Evolutionary conservation across 1,140 invertebrate species (phyloP).

Genomic region (Pogonus chalceus): DNA sequence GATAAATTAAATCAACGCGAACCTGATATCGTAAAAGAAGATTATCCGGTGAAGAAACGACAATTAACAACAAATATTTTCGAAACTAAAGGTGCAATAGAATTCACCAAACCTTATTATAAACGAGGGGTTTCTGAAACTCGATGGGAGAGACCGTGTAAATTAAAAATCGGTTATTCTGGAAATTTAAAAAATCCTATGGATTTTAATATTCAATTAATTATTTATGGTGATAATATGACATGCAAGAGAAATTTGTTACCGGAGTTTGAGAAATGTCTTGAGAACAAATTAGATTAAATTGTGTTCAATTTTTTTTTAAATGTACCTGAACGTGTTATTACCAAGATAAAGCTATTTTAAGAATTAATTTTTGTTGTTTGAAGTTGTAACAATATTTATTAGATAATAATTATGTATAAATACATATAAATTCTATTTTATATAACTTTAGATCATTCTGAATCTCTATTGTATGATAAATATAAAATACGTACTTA

Average conservation of each 20-base stretch:
- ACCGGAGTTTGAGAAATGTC: constrained; percentile 33
- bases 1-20: not conserved
- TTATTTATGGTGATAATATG: constrained; percentile 45
- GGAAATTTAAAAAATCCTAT: constrained; percentile 37
- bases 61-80: not conserved
- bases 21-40: not conserved
- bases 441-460: not conserved
- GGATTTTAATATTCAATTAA: constrained; percentile 45
- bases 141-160: constrained; percentile 46
- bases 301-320: not conserved
- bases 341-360: not conserved
- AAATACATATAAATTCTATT: not conserved
- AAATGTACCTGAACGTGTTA: not conserved
- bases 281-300: not conserved
- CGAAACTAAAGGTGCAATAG: not conserved
- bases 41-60: not conserved
- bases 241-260: constrained; percentile 46
- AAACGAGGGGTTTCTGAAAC: constrained; percentile 25
- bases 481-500: not conserved
- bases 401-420: not conserved
- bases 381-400: not conserved
- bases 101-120: not conserved
- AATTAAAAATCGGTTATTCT: constrained; percentile 44
- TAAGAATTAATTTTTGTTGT: not conserved
- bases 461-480: not conserved